These are phyloP conservation scores for Drosophila conformis DNA, from an alignment of 2,888 invertebrate species.

Conservation along the genomic window DNA sequence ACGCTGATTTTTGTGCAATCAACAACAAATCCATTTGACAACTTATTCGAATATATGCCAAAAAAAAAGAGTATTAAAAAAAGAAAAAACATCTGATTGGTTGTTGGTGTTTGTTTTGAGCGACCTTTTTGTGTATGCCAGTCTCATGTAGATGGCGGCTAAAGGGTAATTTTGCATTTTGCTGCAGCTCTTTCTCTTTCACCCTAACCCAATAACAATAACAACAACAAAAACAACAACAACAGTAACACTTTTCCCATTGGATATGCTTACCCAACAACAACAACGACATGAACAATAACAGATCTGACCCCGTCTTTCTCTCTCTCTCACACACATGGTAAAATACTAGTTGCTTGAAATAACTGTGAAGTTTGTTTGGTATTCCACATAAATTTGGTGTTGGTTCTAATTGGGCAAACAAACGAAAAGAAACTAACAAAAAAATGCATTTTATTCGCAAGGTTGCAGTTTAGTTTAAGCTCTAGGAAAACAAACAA, in stretches of 20 bases:
- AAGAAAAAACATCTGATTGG: constrained; percentile 38
- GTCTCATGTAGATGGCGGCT: constrained; percentile 15
- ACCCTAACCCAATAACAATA: constrained; percentile 22
- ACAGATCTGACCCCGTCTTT: constrained; percentile 28
- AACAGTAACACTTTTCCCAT: constrained; percentile 43
- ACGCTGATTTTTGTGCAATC: constrained; percentile 37
- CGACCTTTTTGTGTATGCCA: constrained; percentile 39
- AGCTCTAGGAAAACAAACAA: constrained; percentile 48
- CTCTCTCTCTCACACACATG: constrained; percentile 28
- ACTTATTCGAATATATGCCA: constrained; percentile 18
- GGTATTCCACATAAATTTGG: constrained; percentile 53
- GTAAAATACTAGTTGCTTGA: constrained; percentile 31
- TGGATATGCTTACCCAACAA: constrained; percentile 55
- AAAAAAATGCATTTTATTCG: constrained; percentile 19
- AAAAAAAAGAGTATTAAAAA: constrained; percentile 2
- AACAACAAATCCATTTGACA: constrained; percentile 46
- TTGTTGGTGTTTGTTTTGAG: constrained; percentile 60
- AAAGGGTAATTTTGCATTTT: constrained; percentile 63
- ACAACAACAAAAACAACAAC: constrained; percentile 14
- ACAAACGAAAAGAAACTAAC: constrained; percentile 1
- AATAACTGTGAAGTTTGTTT: constrained; percentile 37
- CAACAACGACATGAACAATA: constrained; percentile 28
- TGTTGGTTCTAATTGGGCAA: constrained; percentile 65
- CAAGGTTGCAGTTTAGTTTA: constrained; percentile 73
- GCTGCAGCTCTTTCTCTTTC: constrained; percentile 41